Percentiles rank a stretch among this genome's conserved stretches.
Conservation (phyloP, 2,113 vertebrate species). For the Xenopus laevis region DNA sequence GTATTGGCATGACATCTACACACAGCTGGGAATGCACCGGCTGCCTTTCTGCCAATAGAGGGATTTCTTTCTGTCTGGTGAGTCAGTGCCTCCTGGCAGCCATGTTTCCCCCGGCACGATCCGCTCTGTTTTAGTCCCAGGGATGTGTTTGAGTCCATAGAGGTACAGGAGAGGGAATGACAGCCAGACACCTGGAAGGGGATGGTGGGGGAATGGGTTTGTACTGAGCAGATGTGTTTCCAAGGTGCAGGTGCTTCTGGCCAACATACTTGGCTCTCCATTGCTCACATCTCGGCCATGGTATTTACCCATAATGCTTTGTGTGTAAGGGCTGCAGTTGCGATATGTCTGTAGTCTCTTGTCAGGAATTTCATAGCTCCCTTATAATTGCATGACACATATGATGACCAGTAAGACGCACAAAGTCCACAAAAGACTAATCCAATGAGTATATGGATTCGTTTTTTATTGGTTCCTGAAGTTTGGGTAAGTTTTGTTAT, state of each 20-base stretch:
- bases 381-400: too few relatives aligned
- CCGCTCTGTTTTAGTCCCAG: not conserved
- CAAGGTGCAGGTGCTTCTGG: not conserved
- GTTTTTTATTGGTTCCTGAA: too few relatives aligned
- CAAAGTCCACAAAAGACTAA: too few relatives aligned
- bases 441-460: too few relatives aligned
- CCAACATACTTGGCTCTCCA: too few relatives aligned
- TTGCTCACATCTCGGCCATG: too few relatives aligned
- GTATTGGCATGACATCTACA: not conserved
- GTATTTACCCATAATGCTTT: too few relatives aligned
- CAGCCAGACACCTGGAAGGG: not conserved
- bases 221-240: not conserved
- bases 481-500: too few relatives aligned
- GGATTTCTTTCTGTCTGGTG: conserved; percentile 1
- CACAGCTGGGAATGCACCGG: not conserved
- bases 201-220: not conserved
- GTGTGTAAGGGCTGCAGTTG: too few relatives aligned
- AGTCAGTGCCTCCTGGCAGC: not conserved
- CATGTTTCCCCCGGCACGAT: not conserved
- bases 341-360: too few relatives aligned
- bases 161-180: not conserved
- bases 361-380: too few relatives aligned
- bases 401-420: too few relatives aligned
- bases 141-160: conserved; percentile 9
- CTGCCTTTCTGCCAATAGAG: not conserved